These are phyloP conservation scores for Pseudomyrmex concolor DNA, from an alignment of 1,140 invertebrate genomes.

Conservation along the genomic window DNA sequence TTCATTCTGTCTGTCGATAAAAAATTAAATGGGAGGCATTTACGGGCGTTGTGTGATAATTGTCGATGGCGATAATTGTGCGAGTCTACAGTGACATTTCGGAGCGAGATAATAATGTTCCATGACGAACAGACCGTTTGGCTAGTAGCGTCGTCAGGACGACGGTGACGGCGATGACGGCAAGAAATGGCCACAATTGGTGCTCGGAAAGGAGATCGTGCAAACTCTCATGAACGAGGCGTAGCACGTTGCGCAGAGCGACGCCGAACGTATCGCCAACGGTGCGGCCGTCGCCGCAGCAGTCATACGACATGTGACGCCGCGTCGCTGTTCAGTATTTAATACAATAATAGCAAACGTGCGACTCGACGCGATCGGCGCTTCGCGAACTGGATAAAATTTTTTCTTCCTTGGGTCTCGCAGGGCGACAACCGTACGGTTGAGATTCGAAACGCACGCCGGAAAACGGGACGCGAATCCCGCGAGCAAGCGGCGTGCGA, in stretches of 20 bases:
- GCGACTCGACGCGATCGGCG: slow-evolving; percentile 15
- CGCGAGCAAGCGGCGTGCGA: slow-evolving; percentile 14
- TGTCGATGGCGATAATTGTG: slow-evolving; percentile 2
- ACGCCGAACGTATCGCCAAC: slow-evolving; percentile 71
- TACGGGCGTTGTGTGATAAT: background rate
- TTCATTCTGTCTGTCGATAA: background rate
- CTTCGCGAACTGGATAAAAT: background rate
- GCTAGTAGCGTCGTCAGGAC: background rate
- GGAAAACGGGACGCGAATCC: background rate
- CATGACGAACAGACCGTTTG: background rate
- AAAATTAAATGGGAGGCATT: background rate
- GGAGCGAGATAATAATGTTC: slow-evolving; percentile 37
- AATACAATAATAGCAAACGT: slow-evolving; percentile 5
- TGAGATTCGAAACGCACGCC: background rate
- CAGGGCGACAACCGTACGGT: background rate
- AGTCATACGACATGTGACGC: slow-evolving; percentile 78
- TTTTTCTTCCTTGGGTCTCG: background rate
- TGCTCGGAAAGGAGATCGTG: background rate
- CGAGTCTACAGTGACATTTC: slow-evolving; percentile 40
- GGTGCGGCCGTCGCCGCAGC: slow-evolving; percentile 73
- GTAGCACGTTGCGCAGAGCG: slow-evolving; percentile 45
- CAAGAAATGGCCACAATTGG: background rate
- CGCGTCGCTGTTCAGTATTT: slow-evolving; percentile 14
- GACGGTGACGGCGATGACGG: background rate
- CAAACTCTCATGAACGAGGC: background rate